These are phyloP conservation scores for Hydractinia symbiolongicarpus DNA, from an alignment of 30 jellyfish, hydroid and myxozoan species.

Conservation along the genomic window DNA sequence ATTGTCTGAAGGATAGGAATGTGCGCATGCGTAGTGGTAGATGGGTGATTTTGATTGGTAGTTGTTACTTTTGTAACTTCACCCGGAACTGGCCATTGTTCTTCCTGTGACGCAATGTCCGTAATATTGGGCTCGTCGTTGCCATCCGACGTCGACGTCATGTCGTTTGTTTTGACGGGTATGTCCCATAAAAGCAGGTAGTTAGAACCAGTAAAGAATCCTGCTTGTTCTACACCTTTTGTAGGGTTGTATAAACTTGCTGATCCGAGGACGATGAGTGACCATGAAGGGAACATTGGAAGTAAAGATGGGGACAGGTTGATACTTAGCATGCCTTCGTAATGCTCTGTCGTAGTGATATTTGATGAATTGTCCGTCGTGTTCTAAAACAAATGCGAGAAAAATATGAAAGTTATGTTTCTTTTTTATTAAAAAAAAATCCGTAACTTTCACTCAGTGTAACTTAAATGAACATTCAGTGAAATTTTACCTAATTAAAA, in stretches of 20 bases:
- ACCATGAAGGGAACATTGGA: conserved; percentile 89
- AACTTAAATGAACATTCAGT: too few species aligned
- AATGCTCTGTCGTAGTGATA: conserved; percentile 8
- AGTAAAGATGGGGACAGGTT: conserved; percentile 45
- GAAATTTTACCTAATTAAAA: too few species aligned
- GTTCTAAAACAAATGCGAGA: too few species aligned
- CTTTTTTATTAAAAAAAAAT: too few species aligned
- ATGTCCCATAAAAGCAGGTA: conserved; percentile 86
- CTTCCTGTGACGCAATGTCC: conserved; percentile 50
- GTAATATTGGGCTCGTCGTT: conserved; percentile 35
- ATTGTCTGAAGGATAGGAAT: conserved; percentile 66
- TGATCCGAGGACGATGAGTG: conserved; percentile 79
- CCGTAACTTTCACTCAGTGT: too few species aligned
- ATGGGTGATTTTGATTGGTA: background rate
- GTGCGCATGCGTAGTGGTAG: conserved; percentile 29
- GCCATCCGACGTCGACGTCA: conserved; percentile 29
- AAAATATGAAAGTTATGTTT: too few species aligned
- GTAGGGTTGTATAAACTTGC: conserved; percentile 76
- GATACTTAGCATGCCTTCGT: conserved; percentile 51
- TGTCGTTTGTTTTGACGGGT: conserved; percentile 38
- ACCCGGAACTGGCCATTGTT: conserved; percentile 99
- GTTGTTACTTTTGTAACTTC: conserved; percentile 51
- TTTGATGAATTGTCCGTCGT: too few species aligned
- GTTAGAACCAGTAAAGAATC: conserved; percentile 90
- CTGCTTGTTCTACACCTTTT: conserved; percentile 90